Evolutionary conservation across 2,797 vertebrate genomes (phyloP).

Genomic region (Steatocranus sp.): DNA sequence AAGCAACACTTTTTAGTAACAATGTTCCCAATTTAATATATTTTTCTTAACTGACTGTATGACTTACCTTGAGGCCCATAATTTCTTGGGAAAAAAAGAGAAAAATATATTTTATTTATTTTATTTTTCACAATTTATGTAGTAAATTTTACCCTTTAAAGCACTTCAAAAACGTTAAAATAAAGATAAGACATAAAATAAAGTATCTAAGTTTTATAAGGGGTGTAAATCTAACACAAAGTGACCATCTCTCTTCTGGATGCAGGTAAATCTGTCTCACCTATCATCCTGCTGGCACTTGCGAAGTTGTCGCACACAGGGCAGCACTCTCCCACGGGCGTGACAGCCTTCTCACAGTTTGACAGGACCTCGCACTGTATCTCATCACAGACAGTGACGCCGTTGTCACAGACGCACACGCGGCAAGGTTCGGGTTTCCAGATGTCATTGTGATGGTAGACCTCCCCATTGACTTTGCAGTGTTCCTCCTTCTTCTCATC

Average conservation of each 20-base stretch:
- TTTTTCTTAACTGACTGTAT: not conserved
- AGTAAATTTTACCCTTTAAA: not conserved
- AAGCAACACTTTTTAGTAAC: not conserved
- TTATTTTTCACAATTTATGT: not conserved
- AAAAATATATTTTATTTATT: not conserved
- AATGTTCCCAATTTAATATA: not conserved
- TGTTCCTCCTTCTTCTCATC: not conserved
- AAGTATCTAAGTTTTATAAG: not conserved
- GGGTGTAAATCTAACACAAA: not conserved
- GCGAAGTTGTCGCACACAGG: slow-evolving; percentile 82
- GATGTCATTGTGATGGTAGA: slow-evolving; percentile 82
- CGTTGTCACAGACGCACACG: slow-evolving; percentile 89
- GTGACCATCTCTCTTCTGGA: not conserved
- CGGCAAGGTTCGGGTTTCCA: slow-evolving; percentile 88
- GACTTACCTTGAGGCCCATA: slow-evolving; percentile 84
- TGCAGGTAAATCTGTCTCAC: slow-evolving; percentile 10
- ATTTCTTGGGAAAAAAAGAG: slow-evolving; percentile 53
- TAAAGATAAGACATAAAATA: not conserved
- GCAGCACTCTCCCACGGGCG: slow-evolving; percentile 86
- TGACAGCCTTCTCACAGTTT: slow-evolving; percentile 79
- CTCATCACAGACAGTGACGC: slow-evolving; percentile 86
- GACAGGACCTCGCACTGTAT: slow-evolving; percentile 79
- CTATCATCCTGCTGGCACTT: slow-evolving; percentile 71
- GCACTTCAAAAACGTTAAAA: not conserved
- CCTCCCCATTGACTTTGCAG: slow-evolving; percentile 56